Base-by-base conservation (phyloP, 2,888 invertebrate genomes). In the Gordius sp. region DNA sequence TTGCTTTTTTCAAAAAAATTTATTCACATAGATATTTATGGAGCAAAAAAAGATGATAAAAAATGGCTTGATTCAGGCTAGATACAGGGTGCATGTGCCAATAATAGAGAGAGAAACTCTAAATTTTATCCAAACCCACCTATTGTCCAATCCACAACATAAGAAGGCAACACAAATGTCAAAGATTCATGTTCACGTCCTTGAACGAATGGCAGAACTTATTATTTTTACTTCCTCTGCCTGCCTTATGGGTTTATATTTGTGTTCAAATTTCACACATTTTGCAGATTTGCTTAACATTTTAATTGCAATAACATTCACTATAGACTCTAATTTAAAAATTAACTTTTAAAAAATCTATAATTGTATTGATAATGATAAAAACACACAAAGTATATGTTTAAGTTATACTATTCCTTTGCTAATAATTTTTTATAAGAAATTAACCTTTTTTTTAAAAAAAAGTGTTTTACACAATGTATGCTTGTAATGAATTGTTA, bases 31-130 rank as follows among this genome's bases (percentile, higher is more conserved):
- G 66, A 58, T 65, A 25, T 66, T 66, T 57, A 58, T 66, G 56
- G 64, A 66, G 60, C 66, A 66, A 61, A 66, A 66, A 60, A 66
- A 66, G 60, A 64, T 66, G 59, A 60, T 66, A 47, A 66, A 66
- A 59, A 64, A 63, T 56, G 66, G 66, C n/a, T 57, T 66, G 41
- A 66, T 64, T 58, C 63, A 65, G 41, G 63, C 64, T 16, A 59
- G 63, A n/a, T 66, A 66, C 58, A 59, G 62, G 25, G 59, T 62
- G 24, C 64, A 66, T 60, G 63, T 66, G 25, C 62, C 62, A 24
- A 59, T 65, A 54, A 65, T 66, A 53, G 63, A 64, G 57, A 61
- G 63, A 18, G 66, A 66, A 57, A 63, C 65, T 1, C 41, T 41
- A 16, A 60, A 62, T 16, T 66, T 65, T 58, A 63, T 66, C 58